Evolutionary conservation across 2,888 invertebrate genomes (phyloP).

Genomic region (Anarsia innoxiella): DNA sequence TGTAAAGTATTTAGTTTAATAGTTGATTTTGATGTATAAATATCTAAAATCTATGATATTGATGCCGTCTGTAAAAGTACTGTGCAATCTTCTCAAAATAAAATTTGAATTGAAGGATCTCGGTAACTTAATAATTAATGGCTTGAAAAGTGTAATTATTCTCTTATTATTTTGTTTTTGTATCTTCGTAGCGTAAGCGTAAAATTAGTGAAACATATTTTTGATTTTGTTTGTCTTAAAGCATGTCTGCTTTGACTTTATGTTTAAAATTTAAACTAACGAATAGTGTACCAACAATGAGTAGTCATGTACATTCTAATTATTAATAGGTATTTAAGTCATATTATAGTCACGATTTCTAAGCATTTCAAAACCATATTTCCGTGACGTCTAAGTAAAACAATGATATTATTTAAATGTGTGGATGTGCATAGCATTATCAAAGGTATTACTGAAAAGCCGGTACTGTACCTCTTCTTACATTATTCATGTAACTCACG

Average conservation of each 20-base stretch:
- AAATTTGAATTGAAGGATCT: not conserved
- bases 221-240: no score
- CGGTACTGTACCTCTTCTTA: constrained; percentile 51
- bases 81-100: not conserved
- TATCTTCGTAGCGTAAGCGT: no score
- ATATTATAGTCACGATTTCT: constrained; percentile 20
- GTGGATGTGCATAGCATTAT: constrained; percentile 43
- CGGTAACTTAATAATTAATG: no score
- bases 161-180: not conserved
- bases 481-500: constrained; percentile 67
- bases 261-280: no score
- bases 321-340: constrained; percentile 29
- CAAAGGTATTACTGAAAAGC: constrained; percentile 32
- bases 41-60: constrained; percentile 20
- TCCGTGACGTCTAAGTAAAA: no score
- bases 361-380: constrained; percentile 27
- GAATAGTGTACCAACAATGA: constrained; percentile 22
- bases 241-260: no score
- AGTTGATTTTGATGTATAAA: no score
- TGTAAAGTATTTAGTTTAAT: no score
- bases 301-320: constrained; percentile 43
- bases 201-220: constrained; percentile 1
- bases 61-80: constrained; percentile 26
- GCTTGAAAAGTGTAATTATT: no score
- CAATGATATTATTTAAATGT: constrained; percentile 40